Evolutionary conservation across 2,797 vertebrate species (phyloP), one percentile per base, ranked within the genome.

Genomic region (Sardinella longiceps): DNA sequence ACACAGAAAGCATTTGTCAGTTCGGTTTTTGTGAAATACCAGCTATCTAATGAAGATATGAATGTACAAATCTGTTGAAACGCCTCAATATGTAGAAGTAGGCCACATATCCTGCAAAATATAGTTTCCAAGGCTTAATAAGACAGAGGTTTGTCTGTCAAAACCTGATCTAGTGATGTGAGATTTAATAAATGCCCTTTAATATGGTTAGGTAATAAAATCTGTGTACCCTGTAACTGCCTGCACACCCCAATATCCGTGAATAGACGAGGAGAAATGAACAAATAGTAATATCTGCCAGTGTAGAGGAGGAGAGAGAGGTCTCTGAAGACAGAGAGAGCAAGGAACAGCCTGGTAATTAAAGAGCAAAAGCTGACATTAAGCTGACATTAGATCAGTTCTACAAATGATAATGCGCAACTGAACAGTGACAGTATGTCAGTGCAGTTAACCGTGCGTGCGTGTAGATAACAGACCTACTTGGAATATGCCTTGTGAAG

Each of bases 301-400:
- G 60, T 66, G 58, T 60, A 70, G 63, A 30, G 10, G 58, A 70
- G 63, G 14, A 3, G 58, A 60, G 25, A 60, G 10, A 30, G 63
- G 63, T 70, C 25, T 12, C 9, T 10, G n/a, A 58, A n/a, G 23
- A 58, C 56, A 25, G n/a, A 25, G n/a, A 25, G 56, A 9, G 56
- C 23, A 74, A 74, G 66, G 66, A 37, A 33, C 33, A 74, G 15
- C 18, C 66, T 74, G 66, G 66, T 74, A 74, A 74, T 74, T 74
- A 74, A 74, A 74, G 66, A 37, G 30, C 33, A 74, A 74, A 74
- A 74, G 30, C 30, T 74, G 66, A 74, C 66, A 74, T 18, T 74
- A 74, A 74, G 66, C 66, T 74, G 66, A 74, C 66, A 74, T 33
- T 33, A 39, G 33, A 74, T 74, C 66, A 39, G 33, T 20, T 37